Evolutionary conservation across 2,888 invertebrate genomes (phyloP), one percentile per base, ranked within the genome.

Genomic region (Drosophila nigritarsus): DNA sequence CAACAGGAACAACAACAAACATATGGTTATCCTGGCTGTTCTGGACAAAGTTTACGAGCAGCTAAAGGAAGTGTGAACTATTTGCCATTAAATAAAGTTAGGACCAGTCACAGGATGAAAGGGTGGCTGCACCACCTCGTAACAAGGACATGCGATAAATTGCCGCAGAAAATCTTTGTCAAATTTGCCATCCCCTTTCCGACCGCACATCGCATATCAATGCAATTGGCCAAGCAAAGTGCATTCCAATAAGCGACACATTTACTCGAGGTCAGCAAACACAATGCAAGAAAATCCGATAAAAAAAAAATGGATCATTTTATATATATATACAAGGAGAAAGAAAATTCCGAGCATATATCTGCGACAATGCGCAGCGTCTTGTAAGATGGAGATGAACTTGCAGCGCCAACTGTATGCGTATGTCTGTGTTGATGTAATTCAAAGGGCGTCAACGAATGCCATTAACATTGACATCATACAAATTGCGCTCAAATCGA

Each of bases 31-130:
- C 49, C 63, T 55, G 45, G n/a, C 38, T 51, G 70, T 59, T 40
- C 32, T 72, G 87, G 87, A 73, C 87, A 56, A 85, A 85, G 82
- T 85, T 90, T 83, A 80, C 75, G 64, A 81, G 49, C 65, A 65
- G 77, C 82, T 53, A 80, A 80, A 73, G 89, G 87, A 89, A 86
- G 90, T 89, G 85, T 90, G 89, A 86, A 90, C 90, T 85, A 84
- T 75, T 67, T 63, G 89, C 75, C 90, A 87, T 87, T 87, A 86
- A 73, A 88, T 69, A 69, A 75, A 83, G 76, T 84, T 80, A 62
- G 61, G 32, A 32, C 20, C 48, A 70, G 66, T n/a, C 66, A 63
- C 53, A 62, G 55, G 27, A 50, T 36, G 20, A 45, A 20, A 34
- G 32, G 11, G 18, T 24, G 42, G 24, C 4, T 34, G 29, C 40